These are phyloP conservation scores for Hirtodrosophila trivittata DNA, from an alignment of 2,888 invertebrate species.

Conservation along the genomic window DNA sequence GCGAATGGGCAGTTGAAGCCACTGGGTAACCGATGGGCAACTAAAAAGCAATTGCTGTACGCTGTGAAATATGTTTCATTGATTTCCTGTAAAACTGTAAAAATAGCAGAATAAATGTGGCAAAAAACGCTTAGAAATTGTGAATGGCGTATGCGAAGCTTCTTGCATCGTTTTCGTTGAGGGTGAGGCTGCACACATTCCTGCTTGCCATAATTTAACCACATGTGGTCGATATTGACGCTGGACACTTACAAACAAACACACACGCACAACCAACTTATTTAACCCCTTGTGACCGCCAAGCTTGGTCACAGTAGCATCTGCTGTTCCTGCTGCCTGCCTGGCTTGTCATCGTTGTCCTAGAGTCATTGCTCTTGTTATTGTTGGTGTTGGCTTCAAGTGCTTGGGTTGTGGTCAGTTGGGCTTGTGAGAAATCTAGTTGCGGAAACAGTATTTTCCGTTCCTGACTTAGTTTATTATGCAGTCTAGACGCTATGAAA, in stretches of 20 bases:
- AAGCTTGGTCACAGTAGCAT: slow-evolving; percentile 40
- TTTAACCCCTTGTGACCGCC: slow-evolving; percentile 71
- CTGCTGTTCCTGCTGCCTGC: slow-evolving; percentile 25
- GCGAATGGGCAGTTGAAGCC: slow-evolving; percentile 24
- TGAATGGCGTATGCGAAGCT: not conserved
- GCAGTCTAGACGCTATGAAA: slow-evolving; percentile 58
- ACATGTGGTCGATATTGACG: slow-evolving; percentile 75
- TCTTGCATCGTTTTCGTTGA: slow-evolving; percentile 5
- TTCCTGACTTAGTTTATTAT: slow-evolving; percentile 62
- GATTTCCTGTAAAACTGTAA: slow-evolving; percentile 66
- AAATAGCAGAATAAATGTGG: slow-evolving; percentile 51
- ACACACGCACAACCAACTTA: slow-evolving; percentile 37
- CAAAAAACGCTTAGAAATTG: slow-evolving; percentile 48
- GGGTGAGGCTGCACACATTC: slow-evolving; percentile 32
- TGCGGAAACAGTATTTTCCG: slow-evolving; percentile 27
- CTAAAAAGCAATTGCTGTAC: slow-evolving; percentile 66
- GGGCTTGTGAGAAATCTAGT: slow-evolving; percentile 37
- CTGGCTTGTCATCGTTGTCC: slow-evolving; percentile 35
- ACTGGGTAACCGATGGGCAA: not conserved
- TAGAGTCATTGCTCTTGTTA: slow-evolving; percentile 16
- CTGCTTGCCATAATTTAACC: slow-evolving; percentile 71
- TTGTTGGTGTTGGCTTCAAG: slow-evolving; percentile 1
- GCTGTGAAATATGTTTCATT: slow-evolving; percentile 71
- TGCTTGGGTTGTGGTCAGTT: slow-evolving; percentile 19
- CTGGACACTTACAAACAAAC: slow-evolving; percentile 15